Percentiles rank a stretch among this genome's conserved stretches.
These are phyloP conservation scores for Halcyon badia DNA, from an alignment of 2,797 vertebrate genomes.

Conservation along the genomic window DNA sequence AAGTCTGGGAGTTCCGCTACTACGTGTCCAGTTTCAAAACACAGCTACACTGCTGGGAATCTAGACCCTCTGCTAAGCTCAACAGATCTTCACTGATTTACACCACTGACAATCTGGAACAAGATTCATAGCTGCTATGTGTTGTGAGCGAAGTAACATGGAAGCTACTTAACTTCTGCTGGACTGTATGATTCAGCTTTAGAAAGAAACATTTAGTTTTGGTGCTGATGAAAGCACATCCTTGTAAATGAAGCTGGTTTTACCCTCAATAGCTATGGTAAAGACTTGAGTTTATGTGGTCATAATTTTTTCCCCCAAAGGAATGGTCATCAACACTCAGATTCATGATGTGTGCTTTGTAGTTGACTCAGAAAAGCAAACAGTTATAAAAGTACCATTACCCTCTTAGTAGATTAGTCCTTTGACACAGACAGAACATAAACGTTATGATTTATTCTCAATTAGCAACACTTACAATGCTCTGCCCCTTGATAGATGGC, in stretches of 20 bases:
- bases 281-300: not conserved
- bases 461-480: not conserved
- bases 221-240: not conserved
- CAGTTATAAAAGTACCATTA: not conserved
- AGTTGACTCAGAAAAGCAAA: not conserved
- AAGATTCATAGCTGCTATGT: not conserved
- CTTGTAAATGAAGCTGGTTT: not conserved
- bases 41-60: not conserved
- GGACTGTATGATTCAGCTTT: not conserved
- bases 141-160: not conserved
- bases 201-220: not conserved
- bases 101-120: not conserved
- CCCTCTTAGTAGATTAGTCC: not conserved
- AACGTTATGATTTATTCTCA: not conserved
- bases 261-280: rapidly evolving
- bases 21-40: not conserved
- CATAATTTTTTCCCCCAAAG: not conserved
- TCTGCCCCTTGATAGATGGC: not conserved
- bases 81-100: not conserved
- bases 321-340: not conserved
- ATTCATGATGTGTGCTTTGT: not conserved
- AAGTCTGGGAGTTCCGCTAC: not conserved
- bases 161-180: not conserved
- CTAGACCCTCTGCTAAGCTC: not conserved
- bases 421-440: not conserved